These are phyloP conservation scores for Cephus pygmeus DNA, from an alignment of 2,888 invertebrate genomes.

Conservation along the genomic window DNA sequence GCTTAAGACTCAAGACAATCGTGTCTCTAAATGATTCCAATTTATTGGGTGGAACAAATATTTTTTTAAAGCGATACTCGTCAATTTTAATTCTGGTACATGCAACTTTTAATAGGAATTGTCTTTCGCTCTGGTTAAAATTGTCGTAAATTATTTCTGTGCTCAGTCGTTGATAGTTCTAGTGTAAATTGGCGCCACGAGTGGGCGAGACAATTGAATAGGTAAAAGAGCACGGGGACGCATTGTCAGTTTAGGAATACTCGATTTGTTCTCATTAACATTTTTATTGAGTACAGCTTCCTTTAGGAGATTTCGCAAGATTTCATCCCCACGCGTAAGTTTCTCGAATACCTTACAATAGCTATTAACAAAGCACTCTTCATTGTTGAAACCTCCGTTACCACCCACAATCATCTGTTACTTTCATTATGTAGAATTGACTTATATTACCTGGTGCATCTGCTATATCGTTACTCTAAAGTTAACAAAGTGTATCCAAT, in stretches of 20 bases:
- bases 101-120: neutral
- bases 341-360: neutral
- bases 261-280: neutral
- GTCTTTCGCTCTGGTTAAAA: neutral
- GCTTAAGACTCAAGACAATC: neutral
- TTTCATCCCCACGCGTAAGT: neutral
- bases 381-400: slow-evolving; percentile 46
- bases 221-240: neutral
- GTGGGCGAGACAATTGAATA: neutral
- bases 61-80: neutral
- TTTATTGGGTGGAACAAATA: neutral
- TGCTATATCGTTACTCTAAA: slow-evolving; percentile 29
- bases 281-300: neutral
- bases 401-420: slow-evolving; percentile 55
- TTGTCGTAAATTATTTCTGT: neutral
- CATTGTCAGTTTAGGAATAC: neutral
- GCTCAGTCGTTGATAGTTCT: neutral
- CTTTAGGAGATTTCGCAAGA: neutral
- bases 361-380: slow-evolving; percentile 12
- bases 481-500: neutral
- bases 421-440: slow-evolving; percentile 47
- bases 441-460: slow-evolving; percentile 44
- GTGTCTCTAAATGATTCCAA: neutral
- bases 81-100: neutral
- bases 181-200: neutral